Percentiles rank a stretch among this genome's conserved stretches.
phyloP scores from a whole-genome alignment of 2,888 invertebrate species.

The Lathronympha strigana region DNA sequence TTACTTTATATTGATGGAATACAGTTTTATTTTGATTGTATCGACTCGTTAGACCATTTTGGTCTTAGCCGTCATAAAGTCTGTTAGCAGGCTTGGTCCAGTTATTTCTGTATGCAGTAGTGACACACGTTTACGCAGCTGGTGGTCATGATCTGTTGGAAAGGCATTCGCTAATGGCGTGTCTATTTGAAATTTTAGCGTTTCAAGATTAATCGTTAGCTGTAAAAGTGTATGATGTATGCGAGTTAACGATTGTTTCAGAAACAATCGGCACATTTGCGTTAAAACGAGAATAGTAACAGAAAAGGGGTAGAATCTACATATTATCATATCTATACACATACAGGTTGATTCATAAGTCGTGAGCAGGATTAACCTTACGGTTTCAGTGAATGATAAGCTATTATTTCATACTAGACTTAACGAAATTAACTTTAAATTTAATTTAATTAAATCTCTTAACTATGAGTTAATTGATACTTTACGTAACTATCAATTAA shows the following conservation, averaged over 20 bases:
- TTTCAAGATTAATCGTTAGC: slow-evolving; percentile 42
- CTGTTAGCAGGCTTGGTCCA: slow-evolving; percentile 51
- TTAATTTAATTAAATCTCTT: no score
- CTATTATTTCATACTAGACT: no score
- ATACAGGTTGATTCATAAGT: background rate
- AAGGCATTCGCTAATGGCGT: slow-evolving; percentile 57
- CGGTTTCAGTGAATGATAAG: no score
- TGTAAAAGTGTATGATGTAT: slow-evolving; percentile 32
- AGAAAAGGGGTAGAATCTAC: background rate
- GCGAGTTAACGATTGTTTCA: slow-evolving; percentile 1
- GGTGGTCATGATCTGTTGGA: slow-evolving; percentile 62
- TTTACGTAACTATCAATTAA: no score
- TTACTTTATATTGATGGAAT: slow-evolving; percentile 33
- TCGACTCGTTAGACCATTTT: slow-evolving; percentile 54
- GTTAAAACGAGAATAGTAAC: background rate
- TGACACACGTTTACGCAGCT: slow-evolving; percentile 64
- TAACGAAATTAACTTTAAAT: no score
- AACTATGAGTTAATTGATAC: no score
- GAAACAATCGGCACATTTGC: slow-evolving; percentile 4
- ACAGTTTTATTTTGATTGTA: slow-evolving; percentile 36
- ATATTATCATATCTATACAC: background rate
- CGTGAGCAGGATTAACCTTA: no score
- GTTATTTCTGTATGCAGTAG: slow-evolving; percentile 57
- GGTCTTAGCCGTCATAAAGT: slow-evolving; percentile 61
- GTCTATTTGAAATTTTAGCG: slow-evolving; percentile 51